Evolutionary conservation across 2,797 vertebrate species (phyloP).

Genomic region (Pagetopsis macropterus): DNA sequence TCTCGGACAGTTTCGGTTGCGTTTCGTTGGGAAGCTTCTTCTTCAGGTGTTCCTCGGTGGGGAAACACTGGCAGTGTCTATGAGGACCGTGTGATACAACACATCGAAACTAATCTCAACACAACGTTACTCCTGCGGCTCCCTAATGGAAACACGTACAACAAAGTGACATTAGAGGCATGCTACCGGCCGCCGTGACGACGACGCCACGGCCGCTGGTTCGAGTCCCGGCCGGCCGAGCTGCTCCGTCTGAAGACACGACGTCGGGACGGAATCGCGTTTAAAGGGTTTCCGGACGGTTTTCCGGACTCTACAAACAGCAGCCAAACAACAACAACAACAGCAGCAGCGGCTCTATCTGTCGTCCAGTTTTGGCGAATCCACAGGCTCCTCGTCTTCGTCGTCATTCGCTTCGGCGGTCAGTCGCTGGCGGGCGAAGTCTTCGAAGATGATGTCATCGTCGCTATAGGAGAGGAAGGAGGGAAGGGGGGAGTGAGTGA

Average conservation of each 20-base stretch:
- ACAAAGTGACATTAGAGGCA: slow-evolving; percentile 70
- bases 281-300: slow-evolving; percentile 61
- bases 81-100: slow-evolving; percentile 36
- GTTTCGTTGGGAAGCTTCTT: not conserved
- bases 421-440: slow-evolving; percentile 95
- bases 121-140: slow-evolving; percentile 46
- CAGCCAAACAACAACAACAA: too few species aligned
- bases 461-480: slow-evolving; percentile 78
- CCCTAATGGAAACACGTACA: slow-evolving; percentile 68
- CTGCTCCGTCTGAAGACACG: slow-evolving; percentile 54
- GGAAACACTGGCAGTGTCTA: not conserved
- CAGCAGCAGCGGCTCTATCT: slow-evolving; percentile 84
- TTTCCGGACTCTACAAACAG: too few species aligned
- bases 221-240: slow-evolving; percentile 6
- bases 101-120: slow-evolving; percentile 52
- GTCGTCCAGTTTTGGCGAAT: slow-evolving; percentile 88
- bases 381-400: slow-evolving; percentile 89
- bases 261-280: not conserved
- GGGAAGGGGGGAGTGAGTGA: not conserved
- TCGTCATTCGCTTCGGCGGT: slow-evolving; percentile 91
- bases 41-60: too few species aligned
- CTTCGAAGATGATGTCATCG: slow-evolving; percentile 96
- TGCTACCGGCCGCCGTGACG: slow-evolving; percentile 40
- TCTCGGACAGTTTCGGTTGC: slow-evolving; percentile 15
- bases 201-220: too few species aligned